Base-by-base conservation (phyloP, 2,113 vertebrate genomes). In the Salvelinus alpinus region DNA sequence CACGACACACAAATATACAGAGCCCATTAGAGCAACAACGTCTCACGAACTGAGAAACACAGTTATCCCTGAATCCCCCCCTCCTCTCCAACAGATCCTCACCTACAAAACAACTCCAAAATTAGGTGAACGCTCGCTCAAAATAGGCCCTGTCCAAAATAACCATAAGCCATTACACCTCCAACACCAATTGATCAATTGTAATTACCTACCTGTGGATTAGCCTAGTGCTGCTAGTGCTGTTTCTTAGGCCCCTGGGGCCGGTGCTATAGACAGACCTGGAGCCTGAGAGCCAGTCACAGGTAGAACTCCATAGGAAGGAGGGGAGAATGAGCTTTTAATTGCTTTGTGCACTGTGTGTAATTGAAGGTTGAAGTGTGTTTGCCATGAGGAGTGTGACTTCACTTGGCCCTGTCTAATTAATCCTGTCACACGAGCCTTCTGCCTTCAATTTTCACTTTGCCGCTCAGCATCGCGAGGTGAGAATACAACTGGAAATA, bases 401-500 rank as follows among this genome's bases (percentile, higher is more conserved):
- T 98, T 94, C 96, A 96, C 96, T 97, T 97, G 96, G 96, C 95
- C 96, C 77, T 93, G 92, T 94, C 96, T 99, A 99, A 99, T 99
- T 99, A 99, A 97, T 97, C 95, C 94, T 95, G 94, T 98, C 95
- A 96, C 97, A 98, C 95, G 92, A 99, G 95, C 95, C 96, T 97
- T 95, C 97, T 98, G 96, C 93, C 96, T 97, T 97, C 97, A 95
- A 98, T 99, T 99, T 99, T 97, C 98, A 98, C 97, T 95, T 97
- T 96, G 95, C 90, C 12, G 90, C 94, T 91, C 93, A 92, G 93
- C 95, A 92, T 95, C 93, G 93, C 85, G 95, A 98, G 96, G 97
- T 98, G 97, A 94, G 96, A 99, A 97, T 97, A 95, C 96, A 97
- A 97, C 97, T 97, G 96, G 96, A 98, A 96, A 95, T 95, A 95